Evolutionary conservation across 53 echinoderm and acorn worm species (phyloP), one percentile per base, ranked within the genome.

Genomic region (Patiria pectinifera): DNA sequence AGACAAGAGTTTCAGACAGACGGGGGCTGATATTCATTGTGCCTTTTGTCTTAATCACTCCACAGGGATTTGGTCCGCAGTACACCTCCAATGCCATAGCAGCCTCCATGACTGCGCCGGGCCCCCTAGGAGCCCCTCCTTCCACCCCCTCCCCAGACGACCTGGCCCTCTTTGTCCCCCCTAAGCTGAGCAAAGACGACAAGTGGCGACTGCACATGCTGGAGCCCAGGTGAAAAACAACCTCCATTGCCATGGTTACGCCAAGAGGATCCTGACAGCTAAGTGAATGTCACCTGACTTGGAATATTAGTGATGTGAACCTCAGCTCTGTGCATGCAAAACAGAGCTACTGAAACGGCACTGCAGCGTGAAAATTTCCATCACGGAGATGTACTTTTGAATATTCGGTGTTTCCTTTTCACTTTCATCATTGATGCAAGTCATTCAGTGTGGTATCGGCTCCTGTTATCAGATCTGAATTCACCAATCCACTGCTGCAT

Each of bases 171-270:
- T 48, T 95, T 82, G 89, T 99, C 19, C 97, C 99, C 49, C 94
- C 97, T 15, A 97, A 99, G 87, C 85, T 97, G 13, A 90, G 94
- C 91, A 97, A 95, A 95, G 96, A 97, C 78, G 89, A 95, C 44
- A 97, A 96, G 82, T 99, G 99, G 99, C 92, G 94, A 93, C 92
- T 99, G 46, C 96, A 99, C 85, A 92, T 96, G 77, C 83, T 99
- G 15, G 96, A 99, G 25, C 69, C 91, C 5, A 96, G 92, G 78
- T 97, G 94, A 97, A 84, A 86, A 26, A 14, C 35, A 43, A 24
- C 45, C 26, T 18, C 22, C 43, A 66, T 16, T 84, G 26, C 15
- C 19, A 35, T 66, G 66, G 13, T 66, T 66, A 6, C 19, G 6
- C 19, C 14, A 11, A 84, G 24, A 15, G 18, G 45, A 83, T 60